These are phyloP conservation scores for Limnothrissa miodon DNA, from an alignment of 2,113 vertebrate species.

Conservation along the genomic window DNA sequence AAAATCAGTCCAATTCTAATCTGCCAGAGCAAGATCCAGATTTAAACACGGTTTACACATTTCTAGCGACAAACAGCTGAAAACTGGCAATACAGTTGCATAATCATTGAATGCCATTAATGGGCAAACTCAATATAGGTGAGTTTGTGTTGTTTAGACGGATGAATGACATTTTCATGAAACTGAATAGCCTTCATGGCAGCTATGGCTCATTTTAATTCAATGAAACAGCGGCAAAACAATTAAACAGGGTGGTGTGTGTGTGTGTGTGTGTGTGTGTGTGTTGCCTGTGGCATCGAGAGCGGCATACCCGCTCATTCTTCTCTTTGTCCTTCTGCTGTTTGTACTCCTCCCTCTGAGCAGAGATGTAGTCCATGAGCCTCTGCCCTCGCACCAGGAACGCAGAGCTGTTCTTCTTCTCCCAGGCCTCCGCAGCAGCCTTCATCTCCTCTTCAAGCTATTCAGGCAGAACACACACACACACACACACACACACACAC, in stretches of 20 bases:
- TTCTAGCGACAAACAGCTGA: not conserved
- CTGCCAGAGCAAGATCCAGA: not conserved
- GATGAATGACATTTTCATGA: not conserved
- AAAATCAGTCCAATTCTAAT: not conserved
- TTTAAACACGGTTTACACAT: no score
- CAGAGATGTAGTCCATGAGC: slow-evolving; percentile 59
- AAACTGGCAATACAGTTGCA: not conserved
- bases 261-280: no score
- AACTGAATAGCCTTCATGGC: not conserved
- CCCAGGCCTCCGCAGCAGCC: slow-evolving; percentile 53
- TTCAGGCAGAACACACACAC: not conserved
- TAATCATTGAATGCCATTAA: no score
- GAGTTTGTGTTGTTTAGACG: not conserved
- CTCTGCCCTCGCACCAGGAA: slow-evolving; percentile 58
- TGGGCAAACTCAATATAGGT: not conserved
- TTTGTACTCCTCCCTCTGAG: slow-evolving; percentile 59
- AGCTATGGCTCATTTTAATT: not conserved
- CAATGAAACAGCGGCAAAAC: not conserved
- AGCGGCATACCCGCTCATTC: slow-evolving; percentile 50
- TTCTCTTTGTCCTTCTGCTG: slow-evolving; percentile 62
- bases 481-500: not conserved
- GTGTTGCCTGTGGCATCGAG: not conserved
- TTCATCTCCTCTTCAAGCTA: slow-evolving; percentile 66
- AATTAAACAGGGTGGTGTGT: not conserved
- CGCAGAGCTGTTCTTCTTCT: slow-evolving; percentile 39